Conservation (phyloP, 2,888 invertebrate species). For the Leptinotarsa peninsularis region DNA sequence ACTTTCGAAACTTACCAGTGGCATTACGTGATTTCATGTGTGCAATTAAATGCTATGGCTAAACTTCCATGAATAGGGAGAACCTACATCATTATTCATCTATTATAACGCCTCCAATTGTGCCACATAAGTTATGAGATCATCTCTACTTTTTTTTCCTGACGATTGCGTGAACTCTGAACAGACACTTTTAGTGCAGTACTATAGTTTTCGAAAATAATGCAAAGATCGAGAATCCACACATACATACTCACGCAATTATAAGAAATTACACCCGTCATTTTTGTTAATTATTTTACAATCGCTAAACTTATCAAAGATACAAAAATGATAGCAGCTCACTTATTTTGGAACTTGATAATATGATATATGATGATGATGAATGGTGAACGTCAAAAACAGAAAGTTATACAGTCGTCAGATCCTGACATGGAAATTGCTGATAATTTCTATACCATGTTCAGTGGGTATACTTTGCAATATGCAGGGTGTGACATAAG, state of each 20-base stretch:
- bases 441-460: background rate
- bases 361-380: constrained; percentile 34
- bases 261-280: constrained; percentile 41
- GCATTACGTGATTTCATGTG: too few relatives aligned
- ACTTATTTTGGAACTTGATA: constrained; percentile 42
- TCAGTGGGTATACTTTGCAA: too few relatives aligned
- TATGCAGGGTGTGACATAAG: too few relatives aligned
- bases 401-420: constrained; percentile 17
- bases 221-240: constrained; percentile 37
- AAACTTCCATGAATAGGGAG: too few relatives aligned
- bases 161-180: too few relatives aligned
- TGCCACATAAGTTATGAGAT: too few relatives aligned
- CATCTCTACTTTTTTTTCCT: too few relatives aligned
- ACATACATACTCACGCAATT: constrained; percentile 39
- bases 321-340: constrained; percentile 57
- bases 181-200: background rate
- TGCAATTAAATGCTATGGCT: too few relatives aligned
- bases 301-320: constrained; percentile 45
- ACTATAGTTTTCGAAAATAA: constrained; percentile 27
- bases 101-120: too few relatives aligned
- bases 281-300: constrained; percentile 42
- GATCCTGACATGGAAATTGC: constrained; percentile 23
- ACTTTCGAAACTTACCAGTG: constrained; percentile 25
- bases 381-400: constrained; percentile 26
- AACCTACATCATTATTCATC: too few relatives aligned